phyloP scores from a whole-genome alignment of 2,888 invertebrate species.

The Drosophila parthenogenetica region DNA sequence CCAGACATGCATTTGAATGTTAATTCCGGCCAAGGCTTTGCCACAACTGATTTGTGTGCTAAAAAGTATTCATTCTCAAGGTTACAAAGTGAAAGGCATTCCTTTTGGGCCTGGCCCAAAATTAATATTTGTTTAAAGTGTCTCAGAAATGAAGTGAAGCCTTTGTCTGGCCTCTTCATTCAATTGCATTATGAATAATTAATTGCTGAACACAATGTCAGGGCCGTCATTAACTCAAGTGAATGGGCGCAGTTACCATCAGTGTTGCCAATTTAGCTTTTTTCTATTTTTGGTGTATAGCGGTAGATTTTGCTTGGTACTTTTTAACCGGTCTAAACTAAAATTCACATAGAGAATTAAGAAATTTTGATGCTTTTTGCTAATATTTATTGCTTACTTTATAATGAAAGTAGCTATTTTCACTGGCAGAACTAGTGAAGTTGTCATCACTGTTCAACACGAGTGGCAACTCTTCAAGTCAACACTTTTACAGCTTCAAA shows the following conservation, averaged over 20 bases:
- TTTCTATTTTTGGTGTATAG: not conserved
- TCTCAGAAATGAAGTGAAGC: conserved; percentile 17
- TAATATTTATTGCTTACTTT: not conserved
- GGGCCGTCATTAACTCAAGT: conserved; percentile 68
- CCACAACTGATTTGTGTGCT: conserved; percentile 6
- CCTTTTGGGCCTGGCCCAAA: conserved; percentile 21
- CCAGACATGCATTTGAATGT: conserved; percentile 74
- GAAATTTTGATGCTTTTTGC: not conserved
- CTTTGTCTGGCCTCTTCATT: conserved; percentile 49
- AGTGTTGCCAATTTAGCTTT: conserved; percentile 4
- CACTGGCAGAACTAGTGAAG: not conserved
- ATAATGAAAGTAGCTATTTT: not conserved
- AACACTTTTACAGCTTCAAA: conserved; percentile 32
- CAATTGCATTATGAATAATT: conserved; percentile 74
- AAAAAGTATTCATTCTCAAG: conserved; percentile 30
- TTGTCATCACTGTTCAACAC: not conserved
- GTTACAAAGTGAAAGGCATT: conserved; percentile 63
- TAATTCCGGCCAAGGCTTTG: conserved; percentile 41
- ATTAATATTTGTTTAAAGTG: conserved; percentile 52
- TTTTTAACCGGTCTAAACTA: no score
- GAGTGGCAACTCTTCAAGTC: not conserved
- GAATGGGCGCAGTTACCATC: conserved; percentile 22
- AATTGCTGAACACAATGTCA: conserved; percentile 57
- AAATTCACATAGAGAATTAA: no score
- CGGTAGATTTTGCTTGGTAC: no score